Percentiles rank a stretch among this genome's conserved stretches.
phyloP scores from a whole-genome alignment of 2,888 invertebrate species.

The Platycheirus rosarum region DNA sequence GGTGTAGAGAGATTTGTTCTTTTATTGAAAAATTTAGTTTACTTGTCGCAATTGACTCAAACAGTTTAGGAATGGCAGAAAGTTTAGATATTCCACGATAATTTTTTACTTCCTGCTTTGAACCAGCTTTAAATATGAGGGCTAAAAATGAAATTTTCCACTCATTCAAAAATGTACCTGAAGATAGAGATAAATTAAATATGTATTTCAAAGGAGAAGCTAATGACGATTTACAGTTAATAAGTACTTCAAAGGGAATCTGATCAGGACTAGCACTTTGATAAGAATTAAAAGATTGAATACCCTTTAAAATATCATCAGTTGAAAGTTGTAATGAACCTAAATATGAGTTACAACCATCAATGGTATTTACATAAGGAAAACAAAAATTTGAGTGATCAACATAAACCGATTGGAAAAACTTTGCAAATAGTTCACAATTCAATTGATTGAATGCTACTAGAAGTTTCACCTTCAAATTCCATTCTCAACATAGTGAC shows the following conservation, averaged over 20 bases:
- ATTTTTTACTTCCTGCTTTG: conserved; percentile 22
- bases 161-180: too few relatives aligned
- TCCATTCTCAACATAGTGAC: not conserved
- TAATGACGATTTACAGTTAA: too few relatives aligned
- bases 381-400: not conserved
- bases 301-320: too few relatives aligned
- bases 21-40: not conserved
- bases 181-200: too few relatives aligned
- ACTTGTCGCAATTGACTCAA: not conserved
- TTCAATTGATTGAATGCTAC: conserved; percentile 7
- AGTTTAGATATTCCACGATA: conserved; percentile 24
- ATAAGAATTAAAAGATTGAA: too few relatives aligned
- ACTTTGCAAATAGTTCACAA: conserved; percentile 3
- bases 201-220: too few relatives aligned
- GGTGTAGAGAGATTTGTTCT: conserved; percentile 2
- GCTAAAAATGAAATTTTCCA: too few relatives aligned
- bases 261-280: too few relatives aligned
- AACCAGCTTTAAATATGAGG: conserved; percentile 34
- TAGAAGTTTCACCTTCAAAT: not conserved
- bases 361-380: not conserved
- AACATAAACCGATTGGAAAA: not conserved
- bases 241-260: too few relatives aligned
- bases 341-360: too few relatives aligned
- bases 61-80: conserved; percentile 16
- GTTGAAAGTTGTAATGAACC: too few relatives aligned